Evolutionary conservation across 2,113 vertebrate genomes (phyloP), one percentile per base, ranked within the genome.

Genomic region (Aphyosemion australe): DNA sequence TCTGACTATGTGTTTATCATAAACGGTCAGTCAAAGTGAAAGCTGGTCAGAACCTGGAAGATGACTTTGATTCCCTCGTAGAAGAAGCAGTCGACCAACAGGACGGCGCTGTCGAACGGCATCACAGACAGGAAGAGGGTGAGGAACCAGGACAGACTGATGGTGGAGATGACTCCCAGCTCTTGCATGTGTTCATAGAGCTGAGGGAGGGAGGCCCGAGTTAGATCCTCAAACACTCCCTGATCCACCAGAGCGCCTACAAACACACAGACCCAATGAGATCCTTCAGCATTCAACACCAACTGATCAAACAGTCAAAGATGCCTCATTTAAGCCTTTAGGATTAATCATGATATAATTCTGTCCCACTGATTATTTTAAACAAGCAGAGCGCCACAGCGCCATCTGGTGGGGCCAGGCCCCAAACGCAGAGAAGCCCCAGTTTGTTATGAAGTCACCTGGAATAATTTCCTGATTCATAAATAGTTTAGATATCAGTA

Each of bases 81-180:
- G 93, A 99, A 99, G 85, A 99, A 99, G 78, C 96, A 98, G 90
- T 99, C 97, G 0, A 99, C 95, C 49, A 98, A 87, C n/a, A 98
- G 90, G 65, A 97, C 96, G 0, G 97, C 96, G 0, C 96, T 98
- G 86, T 97, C 95, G 4, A 99, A 99, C 31, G 97, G 97, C 96
- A 99, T 97, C 69, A 97, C 96, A 0, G 95, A 97, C 75, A 99
- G 94, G 76, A 98, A 99, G 20, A 99, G 94, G 0, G 97, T 99
- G 77, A 99, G 94, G 86, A 99, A 98, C 97, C 97, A 99, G 54
- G 97, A 98, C 2, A 99, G 94, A 0, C 95, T 97, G 88, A 98
- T 98, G 82, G 95, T 99, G 68, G 96, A 95, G 85, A 98, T 96
- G 26, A 99, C 97, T 0, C 97, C 97, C 20, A 99, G 87, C 0